Base-by-base conservation (phyloP, 2,797 vertebrate genomes). In the Valencia hispanica region DNA sequence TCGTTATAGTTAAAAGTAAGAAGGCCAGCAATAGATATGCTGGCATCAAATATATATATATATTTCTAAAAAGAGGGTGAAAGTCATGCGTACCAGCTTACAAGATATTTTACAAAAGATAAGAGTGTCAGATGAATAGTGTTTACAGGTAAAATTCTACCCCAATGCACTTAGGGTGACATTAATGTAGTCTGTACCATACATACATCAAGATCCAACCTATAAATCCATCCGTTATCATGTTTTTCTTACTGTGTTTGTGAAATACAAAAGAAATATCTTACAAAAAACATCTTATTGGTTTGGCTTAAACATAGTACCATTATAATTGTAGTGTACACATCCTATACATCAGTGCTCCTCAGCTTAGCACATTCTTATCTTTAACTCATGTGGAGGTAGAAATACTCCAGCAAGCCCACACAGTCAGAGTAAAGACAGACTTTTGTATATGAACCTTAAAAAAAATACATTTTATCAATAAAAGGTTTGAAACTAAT, bases 301-400 rank as follows among this genome's bases (percentile, higher is more conserved):
- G 84, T 91, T 94, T 91, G 92, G 91, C 86, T 89, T 91, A 85
- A 76, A 86, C 92, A 91, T 82, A 89, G 93, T 94, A 94, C 93
- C 93, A 80, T 93, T 89, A 90, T 84, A 92, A 93, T 86, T 85
- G 91, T 93, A 93, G 92, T 94, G 92, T 93, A 92, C 79, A 92
- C 66, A 74, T 92, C 92, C 91, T 93, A 88, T 91, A 93, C 87
- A 93, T 94, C 92, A 94, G 93, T 94, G 93, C 92, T 93, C 88
- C 81, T 92, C 83, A 84, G 85, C 89, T 93, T 89, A 93, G 91
- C 91, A 92, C 91, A 89, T 92, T 91, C 87, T 91, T 79, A 86
- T 91, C 91, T 86, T 68, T 87, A 90, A 88, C 91, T 93, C 87
- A 77, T 70, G 80, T 83, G 86, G 92, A 92, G 92, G 93, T 93